These are phyloP conservation scores for Lepisosteus oculatus DNA, from an alignment of 2,113 vertebrate species.

Conservation along the genomic window DNA sequence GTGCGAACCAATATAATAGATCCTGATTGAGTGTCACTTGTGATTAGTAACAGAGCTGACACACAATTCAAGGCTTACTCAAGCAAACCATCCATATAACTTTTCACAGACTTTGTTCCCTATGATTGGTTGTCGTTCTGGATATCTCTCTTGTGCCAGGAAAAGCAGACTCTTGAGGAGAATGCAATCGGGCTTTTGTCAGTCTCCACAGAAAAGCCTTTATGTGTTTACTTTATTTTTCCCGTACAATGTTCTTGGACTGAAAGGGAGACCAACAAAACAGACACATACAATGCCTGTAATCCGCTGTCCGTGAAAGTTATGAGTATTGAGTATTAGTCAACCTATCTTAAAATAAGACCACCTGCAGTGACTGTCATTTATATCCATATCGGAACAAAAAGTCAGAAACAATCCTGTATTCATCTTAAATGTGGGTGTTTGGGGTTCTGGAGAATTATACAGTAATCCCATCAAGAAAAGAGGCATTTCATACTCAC, in stretches of 20 bases:
- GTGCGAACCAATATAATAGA: not conserved
- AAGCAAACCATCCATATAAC: not conserved
- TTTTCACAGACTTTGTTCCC: constrained; percentile 4
- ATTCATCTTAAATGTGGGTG: too few relatives aligned
- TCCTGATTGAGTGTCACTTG: not conserved
- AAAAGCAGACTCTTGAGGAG: not conserved
- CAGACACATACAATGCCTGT: constrained; percentile 3
- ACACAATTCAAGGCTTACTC: not conserved
- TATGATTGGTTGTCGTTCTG: not conserved
- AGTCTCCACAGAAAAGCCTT: not conserved
- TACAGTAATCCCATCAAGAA: too few relatives aligned
- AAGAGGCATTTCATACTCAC: too few relatives aligned
- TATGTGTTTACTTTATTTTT: constrained; percentile 9
- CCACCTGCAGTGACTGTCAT: constrained; percentile 6
- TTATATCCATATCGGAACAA: too few relatives aligned
- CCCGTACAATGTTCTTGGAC: not conserved
- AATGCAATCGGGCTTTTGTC: not conserved
- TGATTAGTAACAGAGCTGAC: not conserved
- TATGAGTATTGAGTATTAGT: not conserved
- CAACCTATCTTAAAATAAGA: not conserved
- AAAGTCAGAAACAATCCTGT: too few relatives aligned
- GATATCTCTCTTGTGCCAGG: constrained; percentile 5
- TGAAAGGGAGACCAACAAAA: constrained; percentile 5
- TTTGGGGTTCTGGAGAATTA: too few relatives aligned
- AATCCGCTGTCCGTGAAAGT: not conserved